Conservation (phyloP, 2,113 vertebrate species). For the Pedetes capensis region DNA sequence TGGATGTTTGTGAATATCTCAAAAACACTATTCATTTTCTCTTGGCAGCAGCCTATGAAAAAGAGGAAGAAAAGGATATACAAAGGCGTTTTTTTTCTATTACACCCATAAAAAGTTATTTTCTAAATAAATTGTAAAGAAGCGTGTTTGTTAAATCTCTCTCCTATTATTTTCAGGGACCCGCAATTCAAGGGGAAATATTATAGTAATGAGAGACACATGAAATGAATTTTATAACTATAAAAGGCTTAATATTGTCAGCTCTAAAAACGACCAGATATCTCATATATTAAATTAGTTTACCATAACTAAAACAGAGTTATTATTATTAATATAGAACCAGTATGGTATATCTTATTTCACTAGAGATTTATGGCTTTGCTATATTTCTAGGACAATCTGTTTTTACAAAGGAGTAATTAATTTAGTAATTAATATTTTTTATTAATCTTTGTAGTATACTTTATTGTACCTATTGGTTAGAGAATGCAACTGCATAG, state of each 20-base stretch:
- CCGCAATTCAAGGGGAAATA: constrained; percentile 2
- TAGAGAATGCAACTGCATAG: background rate
- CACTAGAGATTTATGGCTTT: background rate
- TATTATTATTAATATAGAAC: background rate
- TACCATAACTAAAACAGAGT: background rate
- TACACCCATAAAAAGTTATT: constrained; percentile 58
- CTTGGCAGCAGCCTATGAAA: constrained; percentile 62
- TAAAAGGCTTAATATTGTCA: background rate
- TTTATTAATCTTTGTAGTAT: background rate
- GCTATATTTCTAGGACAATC: background rate
- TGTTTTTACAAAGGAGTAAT: background rate
- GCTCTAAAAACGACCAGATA: background rate
- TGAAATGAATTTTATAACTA: constrained; percentile 22
- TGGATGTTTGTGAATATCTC: constrained; percentile 66
- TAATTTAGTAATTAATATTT: background rate
- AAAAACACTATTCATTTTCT: constrained; percentile 71
- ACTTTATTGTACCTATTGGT: background rate
- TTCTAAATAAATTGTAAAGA: constrained; percentile 54
- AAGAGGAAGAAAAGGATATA: background rate
- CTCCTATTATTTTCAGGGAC: background rate
- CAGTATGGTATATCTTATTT: background rate
- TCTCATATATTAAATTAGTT: background rate
- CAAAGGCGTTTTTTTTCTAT: constrained; percentile 56
- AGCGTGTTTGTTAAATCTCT: constrained; percentile 14
- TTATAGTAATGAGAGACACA: background rate